Evolutionary conservation across 2,888 invertebrate species (phyloP), one percentile per base, ranked within the genome.

Genomic region (Hydrotaea diabolus): DNA sequence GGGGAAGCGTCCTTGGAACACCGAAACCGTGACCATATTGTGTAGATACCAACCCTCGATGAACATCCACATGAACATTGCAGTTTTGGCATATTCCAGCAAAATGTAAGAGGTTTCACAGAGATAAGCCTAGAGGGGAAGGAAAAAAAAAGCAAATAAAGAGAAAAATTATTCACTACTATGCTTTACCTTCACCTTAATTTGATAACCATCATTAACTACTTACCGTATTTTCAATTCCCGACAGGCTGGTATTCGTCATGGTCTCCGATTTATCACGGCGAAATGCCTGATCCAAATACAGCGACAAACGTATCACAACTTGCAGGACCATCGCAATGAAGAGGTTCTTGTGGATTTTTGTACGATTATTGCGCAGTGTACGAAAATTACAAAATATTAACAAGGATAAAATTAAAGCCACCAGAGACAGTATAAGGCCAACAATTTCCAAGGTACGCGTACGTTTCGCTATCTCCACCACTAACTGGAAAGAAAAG

Each of bases 21-120:
- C 95, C 7, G 95, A 95, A 0, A 95, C 95, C 77, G 97, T 96
- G 53, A 98, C 95, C 91, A 97, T 95, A 86, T 95, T 96, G 92
- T 98, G 96, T 26, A 99, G 93, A 90, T 97, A 97, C 15, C 98
- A 93, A 0, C 98, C 98, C 91, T 99, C 98, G 75, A 98, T 96
- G 89, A 98, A 96, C 98, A 98, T 98, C 98, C 99, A 99, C 95
- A 96, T 96, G 90, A 98, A 98, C 95, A 97, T 97, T 0, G 97
- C 96, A 0, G 97, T 96, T 85, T 96, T 95, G 0, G 96, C 95
- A 90, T 98, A 98, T 90, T 99, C 99, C 86, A 98, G 92, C 0
- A 97, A 91, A 0, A 96, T 93, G 92, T 97, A 97, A 73, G 95
- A 95, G 0, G 94, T 93, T 90, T 97, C 96, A 90, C 98, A 98